Conservation (phyloP, 1,140 invertebrate species). For the Cheumatopsyche charites region DNA sequence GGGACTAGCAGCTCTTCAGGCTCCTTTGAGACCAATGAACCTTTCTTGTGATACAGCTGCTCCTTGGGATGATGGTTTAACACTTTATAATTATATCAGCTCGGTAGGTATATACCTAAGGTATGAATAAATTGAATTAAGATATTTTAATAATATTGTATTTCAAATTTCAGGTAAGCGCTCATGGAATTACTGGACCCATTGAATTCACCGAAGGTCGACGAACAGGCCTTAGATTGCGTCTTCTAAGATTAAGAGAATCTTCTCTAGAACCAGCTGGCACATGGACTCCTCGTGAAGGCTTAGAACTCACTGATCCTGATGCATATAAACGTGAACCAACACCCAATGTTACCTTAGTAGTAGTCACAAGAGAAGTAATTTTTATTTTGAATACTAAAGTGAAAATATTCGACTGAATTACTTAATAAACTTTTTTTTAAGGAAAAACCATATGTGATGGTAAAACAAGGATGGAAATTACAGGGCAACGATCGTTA, state of each 20-base stretch:
- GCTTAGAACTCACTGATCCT: constrained; percentile 83
- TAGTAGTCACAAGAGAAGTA: constrained; percentile 86
- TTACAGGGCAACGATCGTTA: constrained; percentile 88
- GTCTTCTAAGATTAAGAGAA: constrained; percentile 81
- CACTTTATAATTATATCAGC: constrained; percentile 90
- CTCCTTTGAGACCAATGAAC: constrained; percentile 72
- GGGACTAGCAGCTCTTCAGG: constrained; percentile 77
- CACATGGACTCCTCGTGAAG: constrained; percentile 74
- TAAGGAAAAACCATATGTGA: constrained; percentile 94
- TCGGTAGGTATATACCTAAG: constrained; percentile 65
- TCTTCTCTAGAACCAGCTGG: constrained; percentile 81
- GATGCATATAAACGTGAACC: constrained; percentile 85
- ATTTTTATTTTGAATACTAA: no score
- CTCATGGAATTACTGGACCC: constrained; percentile 85
- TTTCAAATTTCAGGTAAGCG: constrained; percentile 65
- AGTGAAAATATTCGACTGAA: not conserved
- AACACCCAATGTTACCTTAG: constrained; percentile 84
- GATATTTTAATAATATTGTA: constrained; percentile 10
- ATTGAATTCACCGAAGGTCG: constrained; percentile 86
- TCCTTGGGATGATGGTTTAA: constrained; percentile 85
- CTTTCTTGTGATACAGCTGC: constrained; percentile 83
- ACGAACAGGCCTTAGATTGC: constrained; percentile 82
- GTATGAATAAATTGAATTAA: not conserved
- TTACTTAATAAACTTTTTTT: not conserved
- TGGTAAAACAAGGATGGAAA: constrained; percentile 87